These are phyloP conservation scores for Diceros bicornis DNA, from an alignment of 2,797 vertebrate species.

Conservation along the genomic window DNA sequence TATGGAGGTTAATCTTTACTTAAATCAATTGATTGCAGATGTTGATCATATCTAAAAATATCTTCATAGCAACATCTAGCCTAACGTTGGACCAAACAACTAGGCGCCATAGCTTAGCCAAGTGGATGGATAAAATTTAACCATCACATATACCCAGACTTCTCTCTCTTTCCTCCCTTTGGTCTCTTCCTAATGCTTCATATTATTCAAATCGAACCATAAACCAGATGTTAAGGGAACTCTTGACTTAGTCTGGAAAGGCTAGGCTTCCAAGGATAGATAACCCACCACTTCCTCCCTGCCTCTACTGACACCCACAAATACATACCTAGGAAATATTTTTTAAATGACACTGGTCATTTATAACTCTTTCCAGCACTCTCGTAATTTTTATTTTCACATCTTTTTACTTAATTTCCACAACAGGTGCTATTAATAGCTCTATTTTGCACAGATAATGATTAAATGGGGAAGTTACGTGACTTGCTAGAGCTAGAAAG, in stretches of 20 bases:
- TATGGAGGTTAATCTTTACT: background rate
- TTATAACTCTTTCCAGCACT: background rate
- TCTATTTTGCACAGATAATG: background rate
- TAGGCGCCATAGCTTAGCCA: background rate
- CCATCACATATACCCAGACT: background rate
- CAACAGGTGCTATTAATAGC: background rate
- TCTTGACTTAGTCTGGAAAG: background rate
- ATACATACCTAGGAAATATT: background rate
- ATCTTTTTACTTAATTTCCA: background rate
- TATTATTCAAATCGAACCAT: background rate
- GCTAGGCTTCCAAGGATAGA: background rate
- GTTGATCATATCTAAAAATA: background rate
- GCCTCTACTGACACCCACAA: background rate
- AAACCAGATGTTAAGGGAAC: background rate
- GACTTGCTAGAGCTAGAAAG: background rate
- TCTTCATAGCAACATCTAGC: background rate
- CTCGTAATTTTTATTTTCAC: background rate
- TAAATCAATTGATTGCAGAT: background rate
- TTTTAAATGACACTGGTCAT: background rate
- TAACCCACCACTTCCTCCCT: accelerated
- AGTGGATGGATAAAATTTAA: background rate
- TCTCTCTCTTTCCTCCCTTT: background rate
- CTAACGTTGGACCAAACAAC: background rate
- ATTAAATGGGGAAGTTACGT: background rate
- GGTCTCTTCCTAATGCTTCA: background rate